A percentile compares a stretch with the other conserved stretches of the same genome.
phyloP scores from a whole-genome alignment of 2,113 vertebrate species.

The Lutjanus erythropterus region DNA sequence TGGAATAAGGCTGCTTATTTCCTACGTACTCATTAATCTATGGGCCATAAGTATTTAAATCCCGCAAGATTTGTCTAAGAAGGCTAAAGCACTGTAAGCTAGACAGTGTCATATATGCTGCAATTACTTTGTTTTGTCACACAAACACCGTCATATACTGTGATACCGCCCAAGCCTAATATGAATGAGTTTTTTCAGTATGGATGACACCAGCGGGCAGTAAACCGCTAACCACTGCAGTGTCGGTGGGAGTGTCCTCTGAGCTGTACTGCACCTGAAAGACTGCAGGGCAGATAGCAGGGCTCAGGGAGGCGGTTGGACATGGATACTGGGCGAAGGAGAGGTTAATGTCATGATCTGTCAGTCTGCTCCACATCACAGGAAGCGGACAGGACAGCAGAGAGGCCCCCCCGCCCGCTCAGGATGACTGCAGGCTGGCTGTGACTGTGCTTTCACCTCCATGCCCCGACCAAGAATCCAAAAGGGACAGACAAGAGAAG shows the following conservation, averaged over 20 bases:
- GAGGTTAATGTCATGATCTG: conserved; percentile 39
- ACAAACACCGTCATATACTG: too few relatives aligned
- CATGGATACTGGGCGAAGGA: conserved; percentile 31
- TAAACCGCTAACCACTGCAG: not conserved
- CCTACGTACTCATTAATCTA: too few relatives aligned
- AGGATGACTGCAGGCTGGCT: conserved; percentile 21
- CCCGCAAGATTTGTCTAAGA: too few relatives aligned
- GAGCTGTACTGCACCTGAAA: conserved; percentile 12
- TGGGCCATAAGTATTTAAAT: too few relatives aligned
- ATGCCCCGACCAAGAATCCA: conserved; percentile 28
- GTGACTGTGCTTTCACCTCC: conserved; percentile 50
- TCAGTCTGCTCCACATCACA: conserved; percentile 50
- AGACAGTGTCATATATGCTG: too few relatives aligned
- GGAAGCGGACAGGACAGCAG: conserved; percentile 1
- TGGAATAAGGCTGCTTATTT: too few relatives aligned
- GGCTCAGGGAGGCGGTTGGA: not conserved
- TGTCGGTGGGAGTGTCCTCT: not conserved
- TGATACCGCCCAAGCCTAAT: too few relatives aligned
- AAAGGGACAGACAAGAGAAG: conserved; percentile 25
- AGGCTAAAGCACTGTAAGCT: too few relatives aligned
- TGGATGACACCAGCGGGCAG: not conserved
- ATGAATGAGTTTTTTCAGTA: not conserved
- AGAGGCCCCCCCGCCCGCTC: not conserved
- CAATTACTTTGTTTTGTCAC: too few relatives aligned
- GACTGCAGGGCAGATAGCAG: conserved; percentile 23